A percentile compares a stretch with the other conserved stretches of the same genome.
Conservation (phyloP, 2,113 vertebrate genomes). For the Chionis minor region DNA sequence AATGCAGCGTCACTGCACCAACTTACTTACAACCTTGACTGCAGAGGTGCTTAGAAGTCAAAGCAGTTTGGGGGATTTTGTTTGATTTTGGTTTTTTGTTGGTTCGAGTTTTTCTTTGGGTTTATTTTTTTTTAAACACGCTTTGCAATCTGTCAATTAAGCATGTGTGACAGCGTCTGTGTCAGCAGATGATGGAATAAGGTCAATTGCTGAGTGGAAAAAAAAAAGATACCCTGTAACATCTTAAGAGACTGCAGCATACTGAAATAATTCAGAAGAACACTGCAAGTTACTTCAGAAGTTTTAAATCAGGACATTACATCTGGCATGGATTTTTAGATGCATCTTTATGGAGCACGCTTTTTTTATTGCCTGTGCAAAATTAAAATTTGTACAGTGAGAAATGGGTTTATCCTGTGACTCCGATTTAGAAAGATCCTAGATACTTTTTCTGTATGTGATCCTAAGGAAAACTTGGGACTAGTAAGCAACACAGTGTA, state of each 20-base stretch:
- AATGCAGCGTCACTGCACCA: not conserved
- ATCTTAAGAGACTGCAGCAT: not conserved
- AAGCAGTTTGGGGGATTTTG: not conserved
- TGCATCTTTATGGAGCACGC: not conserved
- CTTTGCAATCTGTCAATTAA: not conserved
- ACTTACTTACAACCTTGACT: not conserved
- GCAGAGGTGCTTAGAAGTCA: not conserved
- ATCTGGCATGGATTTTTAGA: not conserved
- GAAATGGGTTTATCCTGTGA: conserved; percentile 23
- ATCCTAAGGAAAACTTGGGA: conserved; percentile 8
- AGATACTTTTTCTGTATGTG: not conserved
- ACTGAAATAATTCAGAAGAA: not conserved
- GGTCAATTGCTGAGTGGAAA: not conserved
- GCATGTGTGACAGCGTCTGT: not conserved
- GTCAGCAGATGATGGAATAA: not conserved
- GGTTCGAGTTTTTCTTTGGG: not conserved
- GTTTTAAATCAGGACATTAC: conserved; percentile 22
- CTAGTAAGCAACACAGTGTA: not conserved
- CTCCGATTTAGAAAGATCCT: conserved; percentile 31
- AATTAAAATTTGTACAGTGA: conserved; percentile 56
- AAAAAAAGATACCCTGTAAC: not conserved
- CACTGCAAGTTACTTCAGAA: not conserved
- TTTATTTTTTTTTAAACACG: not conserved
- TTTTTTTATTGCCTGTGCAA: conserved; percentile 60
- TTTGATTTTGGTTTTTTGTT: not conserved